These are phyloP conservation scores for Acanthopleura granulata DNA, from an alignment of 2,888 invertebrate species.

Conservation along the genomic window DNA sequence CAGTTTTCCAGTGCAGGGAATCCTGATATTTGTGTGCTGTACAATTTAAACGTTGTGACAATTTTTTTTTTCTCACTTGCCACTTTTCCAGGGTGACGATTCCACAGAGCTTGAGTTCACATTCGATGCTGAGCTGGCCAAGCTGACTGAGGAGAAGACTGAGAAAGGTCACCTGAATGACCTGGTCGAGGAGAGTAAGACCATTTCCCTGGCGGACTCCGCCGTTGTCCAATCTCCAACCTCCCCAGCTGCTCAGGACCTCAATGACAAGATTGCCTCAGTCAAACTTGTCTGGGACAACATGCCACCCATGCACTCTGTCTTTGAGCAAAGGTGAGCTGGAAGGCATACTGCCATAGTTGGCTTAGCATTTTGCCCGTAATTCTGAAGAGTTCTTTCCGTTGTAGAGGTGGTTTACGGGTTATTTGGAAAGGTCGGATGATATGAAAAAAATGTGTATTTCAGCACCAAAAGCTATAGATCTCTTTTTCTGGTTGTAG, in stretches of 20 bases:
- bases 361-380: not conserved
- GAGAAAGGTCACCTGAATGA: conserved; percentile 31
- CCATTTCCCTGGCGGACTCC: conserved; percentile 14
- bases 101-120: conserved; percentile 86
- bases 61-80: too few species aligned
- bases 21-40: too few species aligned
- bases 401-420: not conserved
- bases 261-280: conserved; percentile 93
- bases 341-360: not conserved
- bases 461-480: too few species aligned
- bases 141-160: conserved; percentile 59
- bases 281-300: conserved; percentile 81
- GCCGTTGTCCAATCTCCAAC: conserved; percentile 34
- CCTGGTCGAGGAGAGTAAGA: not conserved
- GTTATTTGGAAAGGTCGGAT: not conserved
- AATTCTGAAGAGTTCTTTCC: not conserved
- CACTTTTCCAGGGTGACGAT: conserved; percentile 37
- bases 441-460: too few species aligned
- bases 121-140: conserved; percentile 83
- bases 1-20: too few species aligned
- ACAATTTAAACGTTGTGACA: too few species aligned
- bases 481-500: too few species aligned
- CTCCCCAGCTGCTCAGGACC: conserved; percentile 84
- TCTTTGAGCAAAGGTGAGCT: conserved; percentile 57
- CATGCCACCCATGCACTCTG: conserved; percentile 33